Conservation (phyloP, 1,140 invertebrate genomes). For the Drosophila pectinifera region DNA sequence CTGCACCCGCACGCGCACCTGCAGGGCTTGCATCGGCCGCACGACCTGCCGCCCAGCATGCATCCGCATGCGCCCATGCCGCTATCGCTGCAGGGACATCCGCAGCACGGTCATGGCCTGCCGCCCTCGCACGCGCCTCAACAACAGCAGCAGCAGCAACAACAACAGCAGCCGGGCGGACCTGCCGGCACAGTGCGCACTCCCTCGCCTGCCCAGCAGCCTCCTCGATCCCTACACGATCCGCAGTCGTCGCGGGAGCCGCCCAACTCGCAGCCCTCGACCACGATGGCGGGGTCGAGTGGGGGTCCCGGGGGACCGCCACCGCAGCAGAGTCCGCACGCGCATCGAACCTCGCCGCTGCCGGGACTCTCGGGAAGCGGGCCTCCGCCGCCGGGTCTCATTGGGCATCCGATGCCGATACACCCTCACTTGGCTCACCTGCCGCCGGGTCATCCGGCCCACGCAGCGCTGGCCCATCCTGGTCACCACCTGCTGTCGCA, state of each 20-base stretch:
- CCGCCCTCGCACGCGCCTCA: constrained; percentile 79
- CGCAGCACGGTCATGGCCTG: constrained; percentile 61
- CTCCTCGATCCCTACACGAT: constrained; percentile 70
- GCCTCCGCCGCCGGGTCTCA: constrained; percentile 67
- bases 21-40: constrained; percentile 73
- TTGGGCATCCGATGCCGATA: constrained; percentile 80
- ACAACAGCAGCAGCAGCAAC: constrained; percentile 73
- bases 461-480: constrained; percentile 75
- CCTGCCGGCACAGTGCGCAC: constrained; percentile 82
- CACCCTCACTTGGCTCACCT: constrained; percentile 80
- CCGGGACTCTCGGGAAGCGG: constrained; percentile 66
- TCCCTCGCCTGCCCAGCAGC: constrained; percentile 79
- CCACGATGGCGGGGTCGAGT: constrained; percentile 51
- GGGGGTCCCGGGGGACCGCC: constrained; percentile 45
- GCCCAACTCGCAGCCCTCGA: constrained; percentile 62
- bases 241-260: constrained; percentile 61
- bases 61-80: constrained; percentile 77
- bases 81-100: constrained; percentile 76
- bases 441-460: constrained; percentile 81
- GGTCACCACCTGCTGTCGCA: constrained; percentile 80
- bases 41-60: constrained; percentile 73
- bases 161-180: constrained; percentile 82
- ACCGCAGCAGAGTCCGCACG: constrained; percentile 73
- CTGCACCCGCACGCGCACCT: constrained; percentile 72
- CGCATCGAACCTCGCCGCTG: constrained; percentile 78